Conservation (phyloP, 2,797 vertebrate species). For the Myotis vivesi region DNA sequence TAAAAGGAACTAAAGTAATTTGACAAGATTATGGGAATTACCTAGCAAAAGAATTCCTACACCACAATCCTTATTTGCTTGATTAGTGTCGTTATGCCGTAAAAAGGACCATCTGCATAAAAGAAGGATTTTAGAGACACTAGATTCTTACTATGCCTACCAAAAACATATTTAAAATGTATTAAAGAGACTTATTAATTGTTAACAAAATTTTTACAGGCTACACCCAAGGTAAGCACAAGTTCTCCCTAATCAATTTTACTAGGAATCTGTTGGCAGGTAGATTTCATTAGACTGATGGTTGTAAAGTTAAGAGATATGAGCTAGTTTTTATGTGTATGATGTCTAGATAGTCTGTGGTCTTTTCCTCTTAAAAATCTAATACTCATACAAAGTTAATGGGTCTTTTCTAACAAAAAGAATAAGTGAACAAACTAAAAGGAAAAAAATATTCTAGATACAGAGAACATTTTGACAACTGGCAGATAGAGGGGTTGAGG, state of each 20-base stretch:
- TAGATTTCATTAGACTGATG: not conserved
- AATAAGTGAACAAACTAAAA: not conserved
- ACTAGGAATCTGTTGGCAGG: not conserved
- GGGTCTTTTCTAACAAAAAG: not conserved
- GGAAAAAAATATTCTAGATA: not conserved
- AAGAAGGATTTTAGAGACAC: not conserved
- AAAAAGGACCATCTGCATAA: not conserved
- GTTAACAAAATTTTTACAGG: not conserved
- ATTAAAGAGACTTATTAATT: not conserved
- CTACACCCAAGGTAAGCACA: not conserved
- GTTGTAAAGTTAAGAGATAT: not conserved
- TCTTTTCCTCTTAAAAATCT: not conserved
- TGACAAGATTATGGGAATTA: not conserved
- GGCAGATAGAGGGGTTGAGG: not conserved
- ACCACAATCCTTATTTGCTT: not conserved
- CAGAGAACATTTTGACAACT: not conserved
- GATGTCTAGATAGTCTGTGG: not conserved
- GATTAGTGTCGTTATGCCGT: not conserved
- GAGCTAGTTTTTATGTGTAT: not conserved
- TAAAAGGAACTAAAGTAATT: not conserved
- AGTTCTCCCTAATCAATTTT: not conserved
- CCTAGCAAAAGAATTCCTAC: not conserved
- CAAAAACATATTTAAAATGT: not conserved
- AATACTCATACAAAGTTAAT: not conserved
- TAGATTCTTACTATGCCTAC: not conserved